phyloP scores from a whole-genome alignment of 2,888 invertebrate genomes.

The Villa cingulata region DNA sequence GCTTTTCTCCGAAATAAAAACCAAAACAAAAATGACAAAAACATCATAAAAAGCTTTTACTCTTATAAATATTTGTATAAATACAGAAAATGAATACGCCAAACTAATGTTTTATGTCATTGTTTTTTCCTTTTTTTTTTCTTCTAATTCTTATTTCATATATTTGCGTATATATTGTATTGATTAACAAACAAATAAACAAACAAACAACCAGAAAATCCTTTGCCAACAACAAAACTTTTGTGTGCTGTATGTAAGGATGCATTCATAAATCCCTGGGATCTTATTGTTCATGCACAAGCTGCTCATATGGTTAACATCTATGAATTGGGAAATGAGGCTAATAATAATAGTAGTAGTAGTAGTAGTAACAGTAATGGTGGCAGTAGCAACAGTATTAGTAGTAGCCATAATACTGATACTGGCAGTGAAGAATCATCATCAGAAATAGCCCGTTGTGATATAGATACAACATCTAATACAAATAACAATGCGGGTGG shows the following conservation, averaged over 20 bases:
- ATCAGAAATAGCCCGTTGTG: conserved; percentile 21
- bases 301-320: conserved; percentile 56
- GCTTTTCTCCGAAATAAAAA: no score
- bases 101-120: background rate
- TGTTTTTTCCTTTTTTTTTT: background rate
- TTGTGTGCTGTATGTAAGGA: conserved; percentile 54
- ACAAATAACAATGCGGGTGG: no score
- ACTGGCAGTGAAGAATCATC: conserved; percentile 26
- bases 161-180: no score
- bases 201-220: conserved; percentile 21
- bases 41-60: no score
- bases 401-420: conserved; percentile 18
- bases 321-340: conserved; percentile 45
- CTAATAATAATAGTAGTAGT: no score
- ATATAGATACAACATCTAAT: no score
- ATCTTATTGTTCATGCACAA: conserved; percentile 56
- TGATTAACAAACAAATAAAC: background rate
- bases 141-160: background rate
- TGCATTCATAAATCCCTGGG: conserved; percentile 52
- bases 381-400: conserved; percentile 15
- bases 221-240: conserved; percentile 37
- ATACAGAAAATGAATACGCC: no score
- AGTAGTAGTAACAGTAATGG: conserved; percentile 14
- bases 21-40: no score
- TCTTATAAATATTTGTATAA: no score